Evolutionary conservation across 35 echinoderm and acorn worm species (phyloP), one percentile per base, ranked within the genome.

Genomic region (Nesometra sesokonis): DNA sequence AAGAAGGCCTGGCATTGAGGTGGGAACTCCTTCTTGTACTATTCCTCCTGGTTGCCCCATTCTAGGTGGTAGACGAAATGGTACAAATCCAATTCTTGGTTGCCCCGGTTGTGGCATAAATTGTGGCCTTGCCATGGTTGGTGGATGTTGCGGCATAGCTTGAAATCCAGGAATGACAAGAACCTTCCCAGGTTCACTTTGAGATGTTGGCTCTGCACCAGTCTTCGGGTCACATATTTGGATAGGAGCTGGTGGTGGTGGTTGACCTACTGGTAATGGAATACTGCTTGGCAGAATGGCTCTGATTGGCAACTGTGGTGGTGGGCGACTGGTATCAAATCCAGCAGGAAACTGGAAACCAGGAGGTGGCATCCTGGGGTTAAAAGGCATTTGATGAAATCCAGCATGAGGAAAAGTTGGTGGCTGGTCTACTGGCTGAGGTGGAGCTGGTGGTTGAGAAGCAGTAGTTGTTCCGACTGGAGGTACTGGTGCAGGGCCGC

Each of bases 261-360:
- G 36, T 37, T 91, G 81, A 37, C 89, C 86, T 31, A 33, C 89
- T 37, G 85, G 89, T 78, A 76, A 86, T 4, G 87, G 87, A 30
- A 89, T 84, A 46, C 88, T 83, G 29, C 85, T 81, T 78, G 86
- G 52, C 23, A 67, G 52, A 67, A 67, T 9, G 2, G 11, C 52
- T 27, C 52, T 11, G 9, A 67, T 67, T 67, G 52, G 52, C 23
- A 67, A 19, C 52, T 67, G 52, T 1, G 52, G 87, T 23, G 84
- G 35, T 27, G 87, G 93, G 31, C 87, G 90, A 30, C 91, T 87
- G 34, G 86, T 86, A 52, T 88, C 86, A 77, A 97, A 93, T 19
- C 88, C 94, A 47, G 88, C 80, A 39, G 94, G 90, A 33, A 97
- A 90, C 23, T 88, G 84, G 29, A 90, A 84, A 32, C 94, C 94